Evolutionary conservation across 2,797 vertebrate genomes (phyloP), one percentile per base, ranked within the genome.

Genomic region (Liparis tanakae): DNA sequence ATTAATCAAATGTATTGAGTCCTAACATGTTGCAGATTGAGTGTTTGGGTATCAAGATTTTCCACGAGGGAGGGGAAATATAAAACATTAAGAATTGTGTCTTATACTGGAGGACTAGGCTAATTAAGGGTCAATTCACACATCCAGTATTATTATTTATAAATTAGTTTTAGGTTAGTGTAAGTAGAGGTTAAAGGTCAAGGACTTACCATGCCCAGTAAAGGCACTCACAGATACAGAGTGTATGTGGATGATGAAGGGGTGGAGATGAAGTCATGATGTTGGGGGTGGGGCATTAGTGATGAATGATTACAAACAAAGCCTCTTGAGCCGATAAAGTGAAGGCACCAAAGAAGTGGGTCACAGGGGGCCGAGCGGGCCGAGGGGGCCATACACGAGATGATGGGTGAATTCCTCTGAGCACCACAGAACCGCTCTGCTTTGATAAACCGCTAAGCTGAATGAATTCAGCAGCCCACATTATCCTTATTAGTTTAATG

Each of bases 271-370:
- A 62, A 69, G 71, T 65, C 22, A n/a, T 73, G 67, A 55, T 79
- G 39, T 37, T 7, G 77, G 65, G 76, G 72, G 79, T 0, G 59
- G 74, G 57, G 54, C 41, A n/a, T n/a, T 61, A 46, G 9, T 67
- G 62, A 79, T 78, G 77, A 86, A 72, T 84, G 90, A 87, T 83
- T 82, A 81, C 59, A 82, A 88, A 94, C 89, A 93, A 91, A 92
- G 85, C 81, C 81, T 76, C 56, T 81, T 82, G 87, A 90, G 73
- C 89, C 79, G 73, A 87, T 87, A 58, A 84, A 87, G 76, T 80
- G 41, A 67, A 67, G 76, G 75, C 74, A 90, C 87, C 89, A 89
- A 88, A 71, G 85, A 93, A 93, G 84, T 94, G 85, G 91, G 91
- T 94, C 91, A 91, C 59, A 41, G 76, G 73, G 58, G 74, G 44